Evolutionary conservation across 2,797 vertebrate species (phyloP).

Genomic region (Stomatorhinus walkeri): DNA sequence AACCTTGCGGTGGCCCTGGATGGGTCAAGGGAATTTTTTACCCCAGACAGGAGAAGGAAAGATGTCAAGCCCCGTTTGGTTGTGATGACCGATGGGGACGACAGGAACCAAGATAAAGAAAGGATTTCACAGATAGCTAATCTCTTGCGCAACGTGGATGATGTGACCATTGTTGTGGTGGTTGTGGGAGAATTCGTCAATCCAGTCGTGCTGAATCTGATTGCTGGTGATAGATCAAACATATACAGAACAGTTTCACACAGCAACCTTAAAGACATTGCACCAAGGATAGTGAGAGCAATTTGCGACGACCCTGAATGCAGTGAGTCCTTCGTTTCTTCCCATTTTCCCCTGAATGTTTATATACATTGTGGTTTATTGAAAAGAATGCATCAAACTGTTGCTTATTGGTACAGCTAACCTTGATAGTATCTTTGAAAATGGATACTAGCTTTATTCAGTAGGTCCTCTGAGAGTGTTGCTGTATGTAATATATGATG

Average conservation of each 20-base stretch:
- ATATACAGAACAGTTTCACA: constrained; percentile 40
- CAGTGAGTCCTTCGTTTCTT: not conserved
- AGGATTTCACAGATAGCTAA: constrained; percentile 37
- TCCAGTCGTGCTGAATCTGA: constrained; percentile 34
- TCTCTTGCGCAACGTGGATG: constrained; percentile 36
- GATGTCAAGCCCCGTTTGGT: constrained; percentile 43
- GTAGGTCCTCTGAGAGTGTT: not conserved
- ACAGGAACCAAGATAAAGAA: constrained; percentile 27
- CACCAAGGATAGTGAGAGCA: constrained; percentile 44
- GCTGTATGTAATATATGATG: not conserved
- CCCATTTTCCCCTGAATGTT: not conserved
- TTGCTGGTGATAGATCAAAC: constrained; percentile 37
- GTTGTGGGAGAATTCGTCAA: constrained; percentile 42
- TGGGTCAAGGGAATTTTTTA: constrained; percentile 38
- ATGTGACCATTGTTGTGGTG: constrained; percentile 43
- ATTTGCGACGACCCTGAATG: constrained; percentile 36
- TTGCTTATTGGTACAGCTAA: not conserved
- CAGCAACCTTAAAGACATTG: constrained; percentile 39
- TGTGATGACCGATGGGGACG: constrained; percentile 46
- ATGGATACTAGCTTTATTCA: not conserved
- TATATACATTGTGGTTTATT: not conserved
- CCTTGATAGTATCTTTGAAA: not conserved
- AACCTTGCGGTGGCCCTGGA: constrained; percentile 35
- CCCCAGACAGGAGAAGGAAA: constrained; percentile 33
- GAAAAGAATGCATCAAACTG: not conserved